Conservation (phyloP, 2,888 invertebrate species). For the Allygus modestus region DNA sequence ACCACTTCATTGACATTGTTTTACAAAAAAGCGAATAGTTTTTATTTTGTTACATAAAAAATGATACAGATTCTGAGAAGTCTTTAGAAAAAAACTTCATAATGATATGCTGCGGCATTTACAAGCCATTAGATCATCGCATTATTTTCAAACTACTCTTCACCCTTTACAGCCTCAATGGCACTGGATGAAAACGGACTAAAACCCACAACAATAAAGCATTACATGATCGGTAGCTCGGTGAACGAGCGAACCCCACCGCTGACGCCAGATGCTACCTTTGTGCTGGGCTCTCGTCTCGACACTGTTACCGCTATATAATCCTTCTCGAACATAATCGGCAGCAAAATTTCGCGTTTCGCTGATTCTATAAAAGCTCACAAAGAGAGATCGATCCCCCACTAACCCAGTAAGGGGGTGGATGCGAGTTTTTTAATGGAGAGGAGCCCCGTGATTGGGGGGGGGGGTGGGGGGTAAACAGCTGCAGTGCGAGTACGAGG, state of each 20-base stretch:
- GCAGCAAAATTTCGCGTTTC: slow-evolving; percentile 57
- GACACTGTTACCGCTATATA: slow-evolving; percentile 49
- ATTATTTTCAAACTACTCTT: background rate
- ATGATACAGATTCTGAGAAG: too few species aligned
- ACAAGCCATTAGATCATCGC: too few species aligned
- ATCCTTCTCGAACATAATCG: slow-evolving; percentile 58
- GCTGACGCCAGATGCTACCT: slow-evolving; percentile 45
- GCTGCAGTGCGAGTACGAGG: slow-evolving; percentile 47
- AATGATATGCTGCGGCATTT: too few species aligned
- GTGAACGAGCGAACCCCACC: background rate
- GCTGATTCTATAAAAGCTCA: slow-evolving; percentile 51
- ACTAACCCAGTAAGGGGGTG: slow-evolving; percentile 63
- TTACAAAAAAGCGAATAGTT: too few species aligned
- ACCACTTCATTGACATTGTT: too few species aligned
- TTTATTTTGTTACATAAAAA: too few species aligned
- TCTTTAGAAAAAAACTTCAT: too few species aligned
- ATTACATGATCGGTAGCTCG: background rate
- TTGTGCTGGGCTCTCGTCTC: background rate
- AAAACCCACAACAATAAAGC: background rate
- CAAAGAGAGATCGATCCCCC: slow-evolving; percentile 59
- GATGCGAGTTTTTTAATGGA: slow-evolving; percentile 59
- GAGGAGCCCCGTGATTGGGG: background rate
- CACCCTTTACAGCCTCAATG: background rate
- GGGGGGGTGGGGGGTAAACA: slow-evolving; percentile 28
- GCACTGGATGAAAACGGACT: background rate